These are phyloP conservation scores for Thera obeliscata DNA, from an alignment of 2,888 invertebrate species.

Conservation along the genomic window DNA sequence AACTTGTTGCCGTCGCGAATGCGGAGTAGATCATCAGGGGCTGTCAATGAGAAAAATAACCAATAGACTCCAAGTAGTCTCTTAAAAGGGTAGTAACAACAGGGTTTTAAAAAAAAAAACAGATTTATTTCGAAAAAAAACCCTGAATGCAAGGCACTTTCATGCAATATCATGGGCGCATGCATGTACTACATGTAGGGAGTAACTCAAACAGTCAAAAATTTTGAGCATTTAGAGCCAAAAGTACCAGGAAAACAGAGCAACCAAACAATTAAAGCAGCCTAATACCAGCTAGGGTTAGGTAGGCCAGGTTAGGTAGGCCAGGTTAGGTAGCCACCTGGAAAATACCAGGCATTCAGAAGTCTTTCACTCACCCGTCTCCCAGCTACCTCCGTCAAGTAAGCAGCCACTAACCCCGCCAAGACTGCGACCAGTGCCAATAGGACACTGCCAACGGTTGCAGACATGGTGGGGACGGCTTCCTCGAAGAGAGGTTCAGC, in stretches of 20 bases:
- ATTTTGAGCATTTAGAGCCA: too few species aligned
- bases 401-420: conserved; percentile 25
- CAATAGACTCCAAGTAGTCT: neutral
- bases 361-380: neutral
- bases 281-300: too few species aligned
- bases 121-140: too few species aligned
- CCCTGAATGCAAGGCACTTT: too few species aligned
- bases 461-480: conserved; percentile 56
- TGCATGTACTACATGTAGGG: too few species aligned
- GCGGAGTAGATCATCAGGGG: conserved; percentile 56
- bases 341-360: neutral
- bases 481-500: conserved; percentile 64
- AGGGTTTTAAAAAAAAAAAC: too few species aligned
- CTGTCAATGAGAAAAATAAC: conserved; percentile 40
- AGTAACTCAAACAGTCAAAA: too few species aligned
- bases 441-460: neutral
- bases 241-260: neutral
- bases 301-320: too few species aligned
- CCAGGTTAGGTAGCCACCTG: too few species aligned
- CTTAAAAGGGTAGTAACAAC: too few species aligned
- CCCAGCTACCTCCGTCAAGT: neutral
- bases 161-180: too few species aligned
- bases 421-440: neutral
- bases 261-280: too few species aligned
- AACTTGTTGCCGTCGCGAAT: conserved; percentile 49